Conservation (phyloP, 64 coral and sea anemone genomes). For the Pachyseris speciosa region DNA sequence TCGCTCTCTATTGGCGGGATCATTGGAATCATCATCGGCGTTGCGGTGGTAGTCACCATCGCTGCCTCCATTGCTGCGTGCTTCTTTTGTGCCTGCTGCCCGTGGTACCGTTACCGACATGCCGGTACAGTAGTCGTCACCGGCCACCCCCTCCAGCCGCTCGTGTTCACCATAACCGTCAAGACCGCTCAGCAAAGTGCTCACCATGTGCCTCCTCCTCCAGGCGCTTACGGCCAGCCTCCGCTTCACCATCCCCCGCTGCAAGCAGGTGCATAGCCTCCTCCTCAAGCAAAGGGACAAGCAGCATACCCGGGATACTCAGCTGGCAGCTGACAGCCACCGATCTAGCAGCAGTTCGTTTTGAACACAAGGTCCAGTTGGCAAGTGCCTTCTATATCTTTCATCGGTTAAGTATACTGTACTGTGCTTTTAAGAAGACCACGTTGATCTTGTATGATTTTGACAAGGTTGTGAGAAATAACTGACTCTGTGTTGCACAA, state of each 20-base stretch:
- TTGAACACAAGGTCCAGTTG: too few species aligned
- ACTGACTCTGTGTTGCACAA: too few species aligned
- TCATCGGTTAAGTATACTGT: too few species aligned
- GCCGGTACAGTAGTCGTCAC: background rate
- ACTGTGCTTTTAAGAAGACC: too few species aligned
- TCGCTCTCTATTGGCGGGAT: background rate
- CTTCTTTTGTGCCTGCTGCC: background rate
- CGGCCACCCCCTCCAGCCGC: background rate
- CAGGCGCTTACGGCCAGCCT: background rate
- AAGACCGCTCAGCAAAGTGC: background rate
- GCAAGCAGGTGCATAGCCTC: background rate
- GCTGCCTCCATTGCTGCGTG: background rate
- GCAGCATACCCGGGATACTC: background rate
- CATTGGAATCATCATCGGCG: background rate
- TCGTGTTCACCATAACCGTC: background rate
- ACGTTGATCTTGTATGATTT: too few species aligned
- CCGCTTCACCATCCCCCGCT: background rate
- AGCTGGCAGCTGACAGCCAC: background rate
- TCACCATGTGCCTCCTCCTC: background rate
- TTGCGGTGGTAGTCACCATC: background rate
- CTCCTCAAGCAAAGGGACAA: background rate
- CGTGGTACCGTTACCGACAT: background rate
- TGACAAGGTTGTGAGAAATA: too few species aligned
- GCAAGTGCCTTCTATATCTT: too few species aligned
- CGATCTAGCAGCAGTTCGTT: background rate